phyloP scores from a whole-genome alignment of 2,888 invertebrate species.

The Monopis laevigella region DNA sequence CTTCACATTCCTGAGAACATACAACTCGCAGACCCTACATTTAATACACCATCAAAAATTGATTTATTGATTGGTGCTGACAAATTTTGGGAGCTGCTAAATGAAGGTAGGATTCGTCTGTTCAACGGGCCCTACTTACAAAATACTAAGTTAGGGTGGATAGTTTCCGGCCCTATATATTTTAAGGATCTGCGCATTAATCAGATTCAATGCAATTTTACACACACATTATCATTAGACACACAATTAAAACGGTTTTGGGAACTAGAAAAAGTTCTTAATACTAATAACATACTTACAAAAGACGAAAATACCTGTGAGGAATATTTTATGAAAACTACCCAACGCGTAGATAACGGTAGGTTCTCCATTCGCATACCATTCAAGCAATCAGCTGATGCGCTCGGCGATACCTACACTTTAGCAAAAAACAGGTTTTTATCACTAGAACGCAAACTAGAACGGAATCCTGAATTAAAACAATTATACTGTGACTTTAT shows the following conservation, averaged over 20 bases:
- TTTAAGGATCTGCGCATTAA: constrained; percentile 4
- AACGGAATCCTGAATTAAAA: constrained; percentile 15
- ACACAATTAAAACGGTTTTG: constrained; percentile 17
- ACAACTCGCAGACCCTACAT: constrained; percentile 18
- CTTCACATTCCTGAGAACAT: constrained; percentile 11
- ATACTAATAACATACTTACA: not conserved
- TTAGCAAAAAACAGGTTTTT: constrained; percentile 17
- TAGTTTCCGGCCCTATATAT: constrained; percentile 17
- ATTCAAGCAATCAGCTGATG: constrained; percentile 15
- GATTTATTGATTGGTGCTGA: constrained; percentile 20
- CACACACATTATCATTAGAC: constrained; percentile 13
- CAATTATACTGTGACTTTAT: constrained; percentile 19
- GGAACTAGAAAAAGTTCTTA: constrained; percentile 18
- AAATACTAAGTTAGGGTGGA: constrained; percentile 20
- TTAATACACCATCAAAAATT: constrained; percentile 16
- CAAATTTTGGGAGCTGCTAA: constrained; percentile 20
- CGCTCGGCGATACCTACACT: constrained; percentile 18
- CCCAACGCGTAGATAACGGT: constrained; percentile 17
- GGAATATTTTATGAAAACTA: constrained; percentile 16
- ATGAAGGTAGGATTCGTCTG: constrained; percentile 16
- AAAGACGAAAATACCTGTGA: constrained; percentile 17
- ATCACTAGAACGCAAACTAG: constrained; percentile 17
- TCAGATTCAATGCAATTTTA: constrained; percentile 16
- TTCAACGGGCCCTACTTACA: constrained; percentile 18
- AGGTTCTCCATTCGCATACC: constrained; percentile 21